Conservation (phyloP, 2,797 vertebrate species). For the Xenops minutus region DNA sequence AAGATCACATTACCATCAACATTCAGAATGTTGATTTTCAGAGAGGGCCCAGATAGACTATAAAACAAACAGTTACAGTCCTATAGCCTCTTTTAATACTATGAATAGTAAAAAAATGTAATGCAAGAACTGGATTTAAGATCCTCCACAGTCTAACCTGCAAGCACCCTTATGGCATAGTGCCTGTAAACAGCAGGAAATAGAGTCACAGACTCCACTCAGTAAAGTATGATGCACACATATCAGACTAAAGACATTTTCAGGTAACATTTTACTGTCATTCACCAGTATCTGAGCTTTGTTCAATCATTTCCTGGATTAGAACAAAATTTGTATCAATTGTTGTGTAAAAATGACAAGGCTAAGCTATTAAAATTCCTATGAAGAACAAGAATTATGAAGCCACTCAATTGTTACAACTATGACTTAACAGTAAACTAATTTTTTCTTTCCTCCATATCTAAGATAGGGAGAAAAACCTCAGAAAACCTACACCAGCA, state of each 20-base stretch:
- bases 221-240: accelerated
- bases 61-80: background rate
- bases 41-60: background rate
- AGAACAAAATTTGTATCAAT: background rate
- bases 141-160: background rate
- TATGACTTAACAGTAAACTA: background rate
- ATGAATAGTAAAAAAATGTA: background rate
- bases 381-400: background rate
- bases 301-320: background rate
- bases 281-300: background rate
- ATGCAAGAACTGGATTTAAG: background rate
- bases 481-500: background rate
- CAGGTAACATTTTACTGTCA: background rate
- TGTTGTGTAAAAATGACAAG: background rate
- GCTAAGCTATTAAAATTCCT: background rate
- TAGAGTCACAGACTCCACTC: background rate
- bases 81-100: background rate
- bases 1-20: background rate
- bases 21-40: background rate
- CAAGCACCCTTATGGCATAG: background rate
- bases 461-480: background rate
- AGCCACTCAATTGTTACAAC: background rate
- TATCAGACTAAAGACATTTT: background rate
- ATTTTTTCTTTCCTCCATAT: background rate
- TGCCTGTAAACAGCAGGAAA: background rate